Evolutionary conservation across 2,113 vertebrate genomes (phyloP).

Genomic region (Podarcis cretensis): DNA sequence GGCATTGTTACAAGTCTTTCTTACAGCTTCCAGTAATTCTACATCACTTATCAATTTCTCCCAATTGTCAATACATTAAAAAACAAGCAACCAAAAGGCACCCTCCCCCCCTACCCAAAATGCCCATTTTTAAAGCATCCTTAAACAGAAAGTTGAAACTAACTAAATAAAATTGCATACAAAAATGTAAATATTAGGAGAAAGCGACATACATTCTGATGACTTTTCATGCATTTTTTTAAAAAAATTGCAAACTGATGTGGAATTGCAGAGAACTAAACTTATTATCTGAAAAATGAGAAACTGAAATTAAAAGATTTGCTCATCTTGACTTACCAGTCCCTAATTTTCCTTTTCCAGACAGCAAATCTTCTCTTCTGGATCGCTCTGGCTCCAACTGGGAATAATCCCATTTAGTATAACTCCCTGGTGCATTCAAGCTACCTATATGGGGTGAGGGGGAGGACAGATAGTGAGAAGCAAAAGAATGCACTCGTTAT

Average conservation of each 20-base stretch:
- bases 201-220: too few species aligned
- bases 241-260: too few species aligned
- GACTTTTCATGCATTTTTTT: too few species aligned
- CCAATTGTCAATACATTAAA: background rate
- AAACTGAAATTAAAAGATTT: background rate
- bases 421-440: slow-evolving; percentile 44
- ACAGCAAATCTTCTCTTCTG: slow-evolving; percentile 52
- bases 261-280: too few species aligned
- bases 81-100: too few species aligned
- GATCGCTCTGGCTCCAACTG: slow-evolving; percentile 60
- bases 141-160: too few species aligned
- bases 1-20: background rate
- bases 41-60: background rate
- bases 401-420: slow-evolving; percentile 53
- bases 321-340: slow-evolving; percentile 15
- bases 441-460: slow-evolving; percentile 36
- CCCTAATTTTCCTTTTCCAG: slow-evolving; percentile 1
- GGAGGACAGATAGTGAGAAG: background rate
- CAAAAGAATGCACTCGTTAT: background rate
- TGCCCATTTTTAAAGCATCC: background rate
- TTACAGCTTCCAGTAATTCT: background rate
- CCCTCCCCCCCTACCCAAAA: background rate
- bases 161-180: too few species aligned
- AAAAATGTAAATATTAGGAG: too few species aligned
- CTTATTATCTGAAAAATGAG: too few species aligned